phyloP scores from a whole-genome alignment of 1,140 invertebrate species.

The Drosophila funebris region DNA sequence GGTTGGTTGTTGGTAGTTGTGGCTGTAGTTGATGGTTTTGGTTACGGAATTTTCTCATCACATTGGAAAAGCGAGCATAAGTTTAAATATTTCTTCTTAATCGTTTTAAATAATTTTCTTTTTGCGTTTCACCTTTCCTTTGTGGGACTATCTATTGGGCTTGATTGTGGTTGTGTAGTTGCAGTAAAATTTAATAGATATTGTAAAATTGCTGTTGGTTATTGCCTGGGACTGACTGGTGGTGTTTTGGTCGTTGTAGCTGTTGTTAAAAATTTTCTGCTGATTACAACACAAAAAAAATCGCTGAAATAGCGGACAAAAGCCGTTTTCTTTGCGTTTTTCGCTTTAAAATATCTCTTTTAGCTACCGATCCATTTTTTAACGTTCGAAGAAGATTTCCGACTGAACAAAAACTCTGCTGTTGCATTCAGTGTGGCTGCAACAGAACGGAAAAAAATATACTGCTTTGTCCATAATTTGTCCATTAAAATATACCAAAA shows the following conservation, averaged over 20 bases:
- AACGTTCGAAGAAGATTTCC: conserved; percentile 83
- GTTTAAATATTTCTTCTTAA: conserved; percentile 43
- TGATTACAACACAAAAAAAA: conserved; percentile 82
- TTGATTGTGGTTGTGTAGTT: conserved; percentile 28
- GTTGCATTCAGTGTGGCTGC: conserved; percentile 6
- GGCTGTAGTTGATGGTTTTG: conserved; percentile 15
- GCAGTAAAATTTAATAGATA: conserved; percentile 60
- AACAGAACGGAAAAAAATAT: background rate
- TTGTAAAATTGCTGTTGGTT: conserved; percentile 54
- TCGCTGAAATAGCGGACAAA: conserved; percentile 84
- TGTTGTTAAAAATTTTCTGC: conserved; percentile 71
- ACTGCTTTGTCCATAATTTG: background rate
- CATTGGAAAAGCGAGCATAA: conserved; percentile 55
- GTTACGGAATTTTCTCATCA: conserved; percentile 65
- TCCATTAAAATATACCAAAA: background rate
- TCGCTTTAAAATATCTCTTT: conserved; percentile 75
- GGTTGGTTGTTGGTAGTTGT: conserved; percentile 48
- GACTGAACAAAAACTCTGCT: conserved; percentile 42
- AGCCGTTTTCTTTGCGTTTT: conserved; percentile 84
- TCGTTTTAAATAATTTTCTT: conserved; percentile 21
- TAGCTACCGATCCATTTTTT: conserved; percentile 84
- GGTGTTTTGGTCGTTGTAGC: conserved; percentile 69
- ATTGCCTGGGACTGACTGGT: conserved; percentile 58
- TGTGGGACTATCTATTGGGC: conserved; percentile 33
- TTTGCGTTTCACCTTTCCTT: conserved; percentile 65